These are phyloP conservation scores for Heliothis peltigera DNA, from an alignment of 2,888 invertebrate species.

Conservation along the genomic window DNA sequence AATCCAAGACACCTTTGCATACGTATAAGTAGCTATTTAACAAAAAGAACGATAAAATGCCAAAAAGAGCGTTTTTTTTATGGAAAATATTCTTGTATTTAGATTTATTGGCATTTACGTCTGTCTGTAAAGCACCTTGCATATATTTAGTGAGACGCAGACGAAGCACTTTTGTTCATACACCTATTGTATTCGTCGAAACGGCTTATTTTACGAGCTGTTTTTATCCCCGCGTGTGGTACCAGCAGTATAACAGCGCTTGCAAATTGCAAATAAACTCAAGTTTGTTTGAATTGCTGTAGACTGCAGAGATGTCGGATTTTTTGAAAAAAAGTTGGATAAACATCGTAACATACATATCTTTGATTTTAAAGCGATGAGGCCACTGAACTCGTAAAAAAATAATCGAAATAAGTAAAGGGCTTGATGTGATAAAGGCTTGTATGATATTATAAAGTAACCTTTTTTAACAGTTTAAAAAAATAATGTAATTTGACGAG, in stretches of 20 bases:
- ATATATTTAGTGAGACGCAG: slow-evolving; percentile 20
- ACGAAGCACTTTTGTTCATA: slow-evolving; percentile 27
- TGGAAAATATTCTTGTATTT: slow-evolving; percentile 27
- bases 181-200: slow-evolving; percentile 31
- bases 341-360: neutral
- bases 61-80: slow-evolving; percentile 17
- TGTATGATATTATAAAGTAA: neutral
- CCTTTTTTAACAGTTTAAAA: no score
- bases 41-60: slow-evolving; percentile 21
- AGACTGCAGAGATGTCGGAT: neutral
- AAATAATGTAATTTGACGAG: no score
- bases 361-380: neutral
- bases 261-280: slow-evolving; percentile 1
- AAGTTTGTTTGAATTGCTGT: slow-evolving; percentile 2
- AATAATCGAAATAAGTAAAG: no score
- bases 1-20: slow-evolving; percentile 3
- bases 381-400: no score
- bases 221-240: slow-evolving; percentile 17
- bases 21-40: slow-evolving; percentile 13
- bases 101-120: slow-evolving; percentile 43
- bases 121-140: slow-evolving; percentile 20
- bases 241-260: slow-evolving; percentile 8
- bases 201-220: slow-evolving; percentile 33
- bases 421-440: neutral
- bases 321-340: neutral